phyloP scores from a whole-genome alignment of 2,113 vertebrate species.

The Embiotoca jacksoni region DNA sequence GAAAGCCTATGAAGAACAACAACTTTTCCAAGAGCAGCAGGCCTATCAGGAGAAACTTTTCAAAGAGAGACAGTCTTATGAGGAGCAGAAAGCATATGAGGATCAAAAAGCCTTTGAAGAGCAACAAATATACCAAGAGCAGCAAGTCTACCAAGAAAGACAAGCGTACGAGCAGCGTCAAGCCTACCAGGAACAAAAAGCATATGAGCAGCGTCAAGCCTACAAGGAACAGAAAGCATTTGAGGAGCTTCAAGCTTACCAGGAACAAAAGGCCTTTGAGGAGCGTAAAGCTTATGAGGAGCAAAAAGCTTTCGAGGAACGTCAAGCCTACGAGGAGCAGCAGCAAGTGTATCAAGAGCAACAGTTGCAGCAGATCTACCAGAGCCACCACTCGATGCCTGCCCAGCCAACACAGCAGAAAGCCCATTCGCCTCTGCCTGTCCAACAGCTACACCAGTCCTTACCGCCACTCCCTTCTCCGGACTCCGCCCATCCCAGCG shows the following conservation, averaged over 20 bases:
- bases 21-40: slow-evolving; percentile 69
- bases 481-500: slow-evolving; percentile 66
- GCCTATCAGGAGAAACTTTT: slow-evolving; percentile 73
- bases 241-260: slow-evolving; percentile 62
- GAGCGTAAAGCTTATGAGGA: slow-evolving; percentile 48
- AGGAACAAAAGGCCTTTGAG: slow-evolving; percentile 62
- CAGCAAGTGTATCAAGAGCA: slow-evolving; percentile 69
- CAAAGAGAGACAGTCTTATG: slow-evolving; percentile 72
- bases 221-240: slow-evolving; percentile 64
- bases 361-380: slow-evolving; percentile 75
- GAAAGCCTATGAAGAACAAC: slow-evolving; percentile 73
- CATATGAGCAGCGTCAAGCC: slow-evolving; percentile 61
- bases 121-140: slow-evolving; percentile 67
- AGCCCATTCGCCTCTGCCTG: slow-evolving; percentile 68
- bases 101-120: slow-evolving; percentile 72
- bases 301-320: slow-evolving; percentile 37
- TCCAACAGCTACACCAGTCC: slow-evolving; percentile 82
- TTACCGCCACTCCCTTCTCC: slow-evolving; percentile 79
- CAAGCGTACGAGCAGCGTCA: slow-evolving; percentile 68
- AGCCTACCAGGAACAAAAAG: slow-evolving; percentile 68
- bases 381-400: slow-evolving; percentile 84
- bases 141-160: slow-evolving; percentile 64
- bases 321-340: slow-evolving; percentile 61
- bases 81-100: slow-evolving; percentile 70
- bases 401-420: slow-evolving; percentile 77